Evolutionary conservation across 2,113 vertebrate species (phyloP), one percentile per base, ranked within the genome.

Genomic region (Girardinichthys multiradiatus): DNA sequence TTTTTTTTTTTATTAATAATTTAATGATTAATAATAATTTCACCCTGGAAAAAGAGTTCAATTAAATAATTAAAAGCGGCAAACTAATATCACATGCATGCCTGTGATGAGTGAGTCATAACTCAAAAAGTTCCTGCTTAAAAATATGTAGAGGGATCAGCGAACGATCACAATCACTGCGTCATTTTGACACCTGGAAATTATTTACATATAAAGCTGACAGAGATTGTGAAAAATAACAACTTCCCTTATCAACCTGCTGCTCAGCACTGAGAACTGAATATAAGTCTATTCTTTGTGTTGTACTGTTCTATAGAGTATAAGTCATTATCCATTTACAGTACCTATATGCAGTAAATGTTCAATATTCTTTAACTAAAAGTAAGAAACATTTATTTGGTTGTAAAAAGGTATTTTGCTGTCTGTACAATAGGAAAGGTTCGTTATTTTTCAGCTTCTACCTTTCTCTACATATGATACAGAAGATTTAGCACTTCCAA

Each of bases 231-330:
- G 6, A 26, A 35, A 35, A 57, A 30, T 33, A 51, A 68, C 30
- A 45, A 57, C 30, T 57, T n/a, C 21, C 33, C 57, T 57, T 24
- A 68, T 27, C 67, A 68, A n/a, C 31, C 35, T 68, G 29, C 48
- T 68, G 67, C 51, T 57, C 31, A 37, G 30, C n/a, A 51, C 30
- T 26, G 67, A 68, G 19, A 19, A 51, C 64, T 14, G 48, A 68
- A 21, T 31, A 29, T 31, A 26, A 57, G 13, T 33, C 31, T 27
- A 17, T 5, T 59, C 35, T 59, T 39, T 17, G 7, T 26, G 26
- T 24, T 57, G 48, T 24, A 68, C 45, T 21, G 28, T 7, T 29
- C 39, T 15, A 9, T 14, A 31, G 28, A 69, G 27, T 58, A 24
- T 35, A 37, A 54, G 13, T 31, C 28, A 28, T 12, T 29, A 31